These are phyloP conservation scores for Mormyrus lacerda DNA, from an alignment of 2,113 vertebrate genomes.

Conservation along the genomic window DNA sequence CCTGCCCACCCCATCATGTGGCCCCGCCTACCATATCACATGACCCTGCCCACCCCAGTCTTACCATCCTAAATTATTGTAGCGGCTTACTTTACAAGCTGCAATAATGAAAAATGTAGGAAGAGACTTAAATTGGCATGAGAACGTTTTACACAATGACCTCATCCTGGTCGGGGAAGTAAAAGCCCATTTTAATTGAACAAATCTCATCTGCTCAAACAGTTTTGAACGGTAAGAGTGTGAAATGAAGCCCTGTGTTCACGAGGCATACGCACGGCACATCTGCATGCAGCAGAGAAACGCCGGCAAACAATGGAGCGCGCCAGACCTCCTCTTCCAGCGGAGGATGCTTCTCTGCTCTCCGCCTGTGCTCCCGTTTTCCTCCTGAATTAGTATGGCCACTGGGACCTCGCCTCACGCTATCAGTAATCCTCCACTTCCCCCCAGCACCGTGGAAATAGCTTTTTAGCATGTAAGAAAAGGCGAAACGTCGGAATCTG, in stretches of 20 bases:
- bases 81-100: background rate
- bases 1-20: background rate
- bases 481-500: background rate
- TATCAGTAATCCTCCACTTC: conserved; percentile 8
- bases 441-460: background rate
- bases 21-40: background rate
- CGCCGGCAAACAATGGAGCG: background rate
- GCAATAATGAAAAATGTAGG: background rate
- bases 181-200: background rate
- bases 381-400: background rate
- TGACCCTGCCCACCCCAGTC: background rate
- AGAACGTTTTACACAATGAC: background rate
- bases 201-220: background rate
- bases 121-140: background rate
- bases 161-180: background rate
- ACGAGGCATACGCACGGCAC: background rate
- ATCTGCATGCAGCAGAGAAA: background rate
- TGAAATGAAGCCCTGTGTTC: background rate
- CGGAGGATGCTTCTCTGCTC: background rate
- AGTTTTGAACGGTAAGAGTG: background rate
- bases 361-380: background rate
- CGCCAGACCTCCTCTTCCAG: background rate
- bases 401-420: background rate
- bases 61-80: background rate
- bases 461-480: conserved; percentile 6